These are phyloP conservation scores for Fragum whitleyi DNA, from an alignment of 2,888 invertebrate genomes.

Conservation along the genomic window DNA sequence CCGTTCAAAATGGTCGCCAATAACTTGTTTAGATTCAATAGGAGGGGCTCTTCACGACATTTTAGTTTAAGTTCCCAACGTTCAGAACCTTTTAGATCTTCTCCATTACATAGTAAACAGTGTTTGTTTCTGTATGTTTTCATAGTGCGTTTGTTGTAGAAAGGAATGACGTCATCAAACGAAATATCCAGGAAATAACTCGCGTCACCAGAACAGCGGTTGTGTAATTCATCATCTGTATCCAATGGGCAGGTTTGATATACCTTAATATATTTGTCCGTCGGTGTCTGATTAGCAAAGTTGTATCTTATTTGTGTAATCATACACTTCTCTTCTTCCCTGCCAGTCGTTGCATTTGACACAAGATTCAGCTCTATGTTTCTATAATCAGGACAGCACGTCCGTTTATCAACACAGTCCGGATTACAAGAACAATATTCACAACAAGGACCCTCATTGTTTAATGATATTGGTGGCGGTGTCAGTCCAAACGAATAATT, in stretches of 20 bases:
- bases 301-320: neutral
- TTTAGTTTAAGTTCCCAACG: neutral
- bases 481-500: neutral
- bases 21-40: neutral
- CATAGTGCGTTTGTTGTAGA: neutral
- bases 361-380: neutral
- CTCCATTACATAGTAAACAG: neutral
- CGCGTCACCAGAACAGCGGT: neutral
- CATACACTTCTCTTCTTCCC: neutral
- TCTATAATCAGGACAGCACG: slow-evolving; percentile 28
- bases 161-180: slow-evolving; percentile 7
- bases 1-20: neutral
- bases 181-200: neutral
- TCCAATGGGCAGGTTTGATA: neutral
- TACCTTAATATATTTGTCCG: neutral
- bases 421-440: slow-evolving; percentile 13
- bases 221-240: neutral
- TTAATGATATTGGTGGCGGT: too few relatives aligned
- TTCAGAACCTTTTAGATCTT: neutral
- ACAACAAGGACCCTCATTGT: neutral
- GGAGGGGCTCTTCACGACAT: neutral
- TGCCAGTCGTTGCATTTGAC: neutral
- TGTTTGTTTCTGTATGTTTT: slow-evolving; percentile 5
- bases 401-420: slow-evolving; percentile 7
- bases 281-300: neutral